Evolutionary conservation across 2,888 invertebrate genomes (phyloP), one percentile per base, ranked within the genome.

Genomic region (Pyrgus malvae): DNA sequence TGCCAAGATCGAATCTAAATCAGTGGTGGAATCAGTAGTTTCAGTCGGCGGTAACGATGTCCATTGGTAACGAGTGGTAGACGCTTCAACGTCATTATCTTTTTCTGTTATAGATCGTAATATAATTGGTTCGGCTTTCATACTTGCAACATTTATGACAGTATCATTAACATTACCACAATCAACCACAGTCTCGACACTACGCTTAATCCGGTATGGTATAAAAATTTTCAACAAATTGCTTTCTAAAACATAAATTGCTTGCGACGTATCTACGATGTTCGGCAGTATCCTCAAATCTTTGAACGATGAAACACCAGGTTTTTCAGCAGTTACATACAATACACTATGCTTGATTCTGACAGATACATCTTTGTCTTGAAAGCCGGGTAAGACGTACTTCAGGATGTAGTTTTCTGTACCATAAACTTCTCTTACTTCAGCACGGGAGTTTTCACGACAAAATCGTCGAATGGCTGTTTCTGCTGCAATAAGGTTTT

Each of bases 261-360:
- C 50, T n/a, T 11, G 6, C 5, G 14, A 1, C 3, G 40, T 8
- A 5, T 56, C 14, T 8, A 56, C 14, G 17, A 50, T 27, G 19
- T 25, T 29, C 21, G 56, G 45, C 7, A 56, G 37, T 8, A 56
- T 41, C n/a, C 56, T 40, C 14, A 56, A 27, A 12, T 50, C 50
- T 12, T 45, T 25, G 21, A 45, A 38, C 2, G 7, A 6, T 0
- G 3, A 23, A 2, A 31, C 8, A 9, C 45, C 56, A 6, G 17
- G n/a, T 7, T 50, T 29, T 3, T 38, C 11, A n/a, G 21, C 49
- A 5, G 17, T 45, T n/a, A 53, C 38, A 19, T 33, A 50, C 12
- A 56, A 19, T 9, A 56, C 46, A 3, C 12, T 33, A 21, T 56
- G 25, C 35, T 50, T 40, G 11, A 46, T 56, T 56, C 12, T 44